Evolutionary conservation across 1,140 invertebrate genomes (phyloP), one percentile per base, ranked within the genome.

Genomic region (Pseudomyrmex gracilis): DNA sequence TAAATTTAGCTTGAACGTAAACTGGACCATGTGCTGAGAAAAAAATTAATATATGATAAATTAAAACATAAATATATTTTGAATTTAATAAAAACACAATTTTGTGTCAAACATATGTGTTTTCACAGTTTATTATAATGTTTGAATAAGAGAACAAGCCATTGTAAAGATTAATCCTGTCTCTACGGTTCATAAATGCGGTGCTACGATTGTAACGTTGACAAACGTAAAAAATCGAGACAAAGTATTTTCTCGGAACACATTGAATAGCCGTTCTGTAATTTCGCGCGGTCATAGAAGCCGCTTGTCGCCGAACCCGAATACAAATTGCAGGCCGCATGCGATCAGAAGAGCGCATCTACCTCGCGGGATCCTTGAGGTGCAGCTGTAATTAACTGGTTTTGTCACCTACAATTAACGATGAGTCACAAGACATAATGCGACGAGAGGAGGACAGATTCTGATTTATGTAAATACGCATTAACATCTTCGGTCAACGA

Each of bases 211-310:
- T 51, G 73, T 47, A 60, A 47, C 60, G 60, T 53, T 45, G 45
- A 24, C 45, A 55, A 68, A 77, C n/a, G 63, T 9, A 43, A 57
- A 57, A 68, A 51, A 34, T 47, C 24, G 24, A 34, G 15, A 22
- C 15, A 9, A 8, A 9, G 12, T 13, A 34, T 34, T 66, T 66
- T 45, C 63, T 17, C 66, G 47, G 60, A 55, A 78, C 63, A 47
- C 63, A 68, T 68, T 68, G 34, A 68, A 78, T 68, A 57, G 63
- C 63, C 17, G 63, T 78, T 78, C 74, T 78, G n/a, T 78, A 78
- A 78, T 78, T 64, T 68, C 63, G 74, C 63, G 51, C 49, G 49
- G 47, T 34, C 22, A 45, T 57, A 68, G 63, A 78, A 66, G 47
- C 74, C 61, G 51, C 24, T 78, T 64, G 63, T 24, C 15, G 57